These are phyloP conservation scores for Arnoldichthys spilopterus DNA, from an alignment of 2,797 vertebrate genomes.

Conservation along the genomic window DNA sequence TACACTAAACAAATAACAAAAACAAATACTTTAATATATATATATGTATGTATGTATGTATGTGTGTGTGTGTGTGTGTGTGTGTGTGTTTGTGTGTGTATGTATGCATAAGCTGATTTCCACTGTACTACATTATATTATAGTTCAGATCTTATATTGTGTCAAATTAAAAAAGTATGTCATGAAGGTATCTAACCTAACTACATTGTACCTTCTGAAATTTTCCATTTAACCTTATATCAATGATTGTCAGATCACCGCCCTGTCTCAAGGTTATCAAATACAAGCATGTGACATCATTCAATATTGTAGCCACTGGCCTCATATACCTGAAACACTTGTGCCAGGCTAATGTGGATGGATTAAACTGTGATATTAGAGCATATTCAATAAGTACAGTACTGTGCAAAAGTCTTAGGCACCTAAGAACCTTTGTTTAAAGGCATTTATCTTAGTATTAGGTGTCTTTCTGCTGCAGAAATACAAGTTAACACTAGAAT, in stretches of 20 bases:
- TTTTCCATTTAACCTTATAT: conserved; percentile 25
- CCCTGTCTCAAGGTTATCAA: conserved; percentile 31
- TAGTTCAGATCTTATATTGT: neutral
- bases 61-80: no score
- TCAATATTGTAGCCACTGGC: neutral
- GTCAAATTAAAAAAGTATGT: neutral
- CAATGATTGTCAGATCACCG: conserved; percentile 41
- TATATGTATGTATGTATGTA: no score
- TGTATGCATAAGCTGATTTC: neutral
- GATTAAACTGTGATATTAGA: conserved; percentile 2
- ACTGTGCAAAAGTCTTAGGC: no score
- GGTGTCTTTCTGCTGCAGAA: no score
- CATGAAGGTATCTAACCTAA: neutral
- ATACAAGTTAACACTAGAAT: no score
- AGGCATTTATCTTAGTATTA: no score
- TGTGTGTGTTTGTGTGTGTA: no score
- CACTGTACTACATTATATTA: neutral
- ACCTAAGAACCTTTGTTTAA: no score
- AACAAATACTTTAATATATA: no score
- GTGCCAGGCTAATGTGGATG: neutral
- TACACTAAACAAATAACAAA: no score
- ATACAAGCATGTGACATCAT: conserved; percentile 23
- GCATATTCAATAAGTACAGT: neutral
- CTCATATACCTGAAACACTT: neutral
- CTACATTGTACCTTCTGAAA: conserved; percentile 3